Evolutionary conservation across 2,797 vertebrate species (phyloP), one percentile per base, ranked within the genome.

Genomic region (Trachops cirrhosus): DNA sequence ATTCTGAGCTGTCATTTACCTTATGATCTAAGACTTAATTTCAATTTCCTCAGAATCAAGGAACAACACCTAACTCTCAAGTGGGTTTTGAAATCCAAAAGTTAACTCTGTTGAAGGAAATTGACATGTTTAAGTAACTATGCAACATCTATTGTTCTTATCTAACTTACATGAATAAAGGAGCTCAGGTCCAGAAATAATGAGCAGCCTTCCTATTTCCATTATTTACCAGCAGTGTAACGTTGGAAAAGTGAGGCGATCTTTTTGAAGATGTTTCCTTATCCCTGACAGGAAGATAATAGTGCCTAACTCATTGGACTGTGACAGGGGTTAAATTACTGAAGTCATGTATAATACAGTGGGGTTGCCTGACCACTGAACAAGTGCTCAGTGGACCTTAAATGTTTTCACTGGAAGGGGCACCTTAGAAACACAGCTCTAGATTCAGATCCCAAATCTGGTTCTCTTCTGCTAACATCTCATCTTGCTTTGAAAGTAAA

Each of bases 341-440:
- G 1, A 37, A 29, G 64, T 32, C 71, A 1, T 3, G 0, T 18
- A 26, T 10, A 29, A 21, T 1, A 2, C 18, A 1, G 0, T 7
- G 9, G 18, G 62, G 12, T 11, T 59, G 4, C 24, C 34, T 70
- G 39, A 29, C 22, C 3, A 68, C 5, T 9, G 44, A 24, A 18
- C n/a, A 68, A 14, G 9, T 6, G 6, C 8, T 44, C 34, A 9
- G 2, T 46, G 57, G 46, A 46, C 5, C 6, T 54, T 52, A 6
- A 21, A 22, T 34, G 14, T 37, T 46, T 1, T 41, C 24, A 2
- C 16, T 77, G 24, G 18, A 5, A n/a, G 46, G 29, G 22, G 3
- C 5, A 39, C 12, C 16, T 32, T 64, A 64, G 48, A 50, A 77
- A 11, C 26, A 50, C 39, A 84, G 26, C 32, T 39, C 18, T 52